Evolutionary conservation across 2,797 vertebrate genomes (phyloP), one percentile per base, ranked within the genome.

Genomic region (Enteromius viviparus): DNA sequence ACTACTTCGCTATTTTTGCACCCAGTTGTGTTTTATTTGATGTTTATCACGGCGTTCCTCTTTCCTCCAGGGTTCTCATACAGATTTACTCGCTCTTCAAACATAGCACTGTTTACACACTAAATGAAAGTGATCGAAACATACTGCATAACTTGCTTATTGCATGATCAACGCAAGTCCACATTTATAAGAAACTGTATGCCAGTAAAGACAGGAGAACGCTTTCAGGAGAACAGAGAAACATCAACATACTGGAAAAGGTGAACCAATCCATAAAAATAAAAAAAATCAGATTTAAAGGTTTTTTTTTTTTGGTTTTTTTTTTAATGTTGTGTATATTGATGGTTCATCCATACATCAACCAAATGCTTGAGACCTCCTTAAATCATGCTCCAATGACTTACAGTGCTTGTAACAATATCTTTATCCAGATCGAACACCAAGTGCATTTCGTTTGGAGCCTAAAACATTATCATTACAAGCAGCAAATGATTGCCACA

Each of bases 301-400:
- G 19, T 14, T 8, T 47, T 76, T 91, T 91, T 94, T 90, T 87
- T 90, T 32, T 32, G 26, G 84, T 94, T 97, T 90, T 87, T 90
- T 85, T 94, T 97, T 96, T 95, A 97, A 96, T 91, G 95, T 95
- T 96, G 96, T 96, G 97, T 97, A 98, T 96, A 96, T 94, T 96
- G 95, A 96, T 96, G 94, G 96, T 95, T 97, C 94, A 96, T 95
- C 94, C 95, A 96, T 95, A 95, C 94, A 96, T 95, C 95, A 96
- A 95, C 90, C 91, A 93, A 97, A 96, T 96, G 94, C 95, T 96
- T 95, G 95, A 96, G 94, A 97, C 94, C 92, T 95, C 96, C 91
- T 93, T 90, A 88, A 93, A 87, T 81, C 96, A 96, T 96, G 94
- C 95, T 94, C 96, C 93, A 95, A 93, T 93, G 92, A 94, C 93